Evolutionary conservation across 2,888 invertebrate species (phyloP).

Genomic region (Pseudoips prasinana): DNA sequence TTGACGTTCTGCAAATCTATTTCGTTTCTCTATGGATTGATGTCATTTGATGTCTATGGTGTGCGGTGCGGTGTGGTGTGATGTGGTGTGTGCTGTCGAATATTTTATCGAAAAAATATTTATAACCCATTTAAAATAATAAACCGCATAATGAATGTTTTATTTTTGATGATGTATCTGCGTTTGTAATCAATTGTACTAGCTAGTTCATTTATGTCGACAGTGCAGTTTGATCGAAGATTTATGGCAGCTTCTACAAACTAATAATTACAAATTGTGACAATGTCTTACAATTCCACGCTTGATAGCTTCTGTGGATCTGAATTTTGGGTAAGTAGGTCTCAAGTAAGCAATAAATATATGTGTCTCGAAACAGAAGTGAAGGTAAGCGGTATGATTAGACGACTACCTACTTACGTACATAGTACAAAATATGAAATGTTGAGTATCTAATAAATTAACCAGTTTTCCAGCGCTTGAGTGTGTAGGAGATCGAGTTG

Average conservation of each 20-base stretch:
- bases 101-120: conserved; percentile 17
- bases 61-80: conserved; percentile 24
- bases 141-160: conserved; percentile 9
- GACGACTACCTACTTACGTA: conserved; percentile 2
- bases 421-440: conserved; percentile 8
- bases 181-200: conserved; percentile 5
- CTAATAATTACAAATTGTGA: conserved; percentile 56
- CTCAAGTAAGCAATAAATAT: conserved; percentile 3
- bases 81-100: conserved; percentile 32
- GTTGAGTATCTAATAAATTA: conserved; percentile 14
- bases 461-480: conserved; percentile 15
- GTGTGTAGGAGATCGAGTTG: conserved; percentile 7
- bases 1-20: too few relatives aligned
- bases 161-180: conserved; percentile 5
- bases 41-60: conserved; percentile 19
- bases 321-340: conserved; percentile 89
- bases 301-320: conserved; percentile 91
- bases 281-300: conserved; percentile 78
- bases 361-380: not conserved
- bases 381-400: not conserved
- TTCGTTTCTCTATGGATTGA: not conserved
- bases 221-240: conserved; percentile 22
- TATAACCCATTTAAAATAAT: conserved; percentile 11
- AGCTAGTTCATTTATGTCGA: conserved; percentile 5
- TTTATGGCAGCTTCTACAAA: conserved; percentile 43